Conservation (phyloP, 1,140 invertebrate genomes). For the Aleiodes sp. region DNA sequence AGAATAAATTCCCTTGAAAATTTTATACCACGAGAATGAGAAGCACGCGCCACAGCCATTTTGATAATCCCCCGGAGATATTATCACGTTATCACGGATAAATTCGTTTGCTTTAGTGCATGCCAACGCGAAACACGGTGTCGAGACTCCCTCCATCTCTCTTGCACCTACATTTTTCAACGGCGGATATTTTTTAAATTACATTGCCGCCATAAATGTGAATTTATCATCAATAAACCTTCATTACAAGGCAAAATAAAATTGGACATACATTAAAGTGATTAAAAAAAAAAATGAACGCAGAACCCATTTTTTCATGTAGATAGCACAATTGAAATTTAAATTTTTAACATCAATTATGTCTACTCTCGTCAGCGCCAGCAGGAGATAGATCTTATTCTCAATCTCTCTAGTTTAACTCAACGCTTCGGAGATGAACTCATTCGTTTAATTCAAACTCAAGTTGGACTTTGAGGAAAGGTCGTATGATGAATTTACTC, state of each 20-base stretch:
- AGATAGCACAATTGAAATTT: not conserved
- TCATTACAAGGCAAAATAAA: not conserved
- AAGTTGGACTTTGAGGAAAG: constrained; percentile 4
- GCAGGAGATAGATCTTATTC: too few relatives aligned
- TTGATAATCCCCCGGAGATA: constrained; percentile 33
- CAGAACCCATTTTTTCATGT: not conserved
- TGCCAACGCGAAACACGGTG: constrained; percentile 13
- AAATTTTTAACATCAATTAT: constrained; percentile 28
- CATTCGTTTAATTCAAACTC: constrained; percentile 16
- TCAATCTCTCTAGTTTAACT: constrained; percentile 6
- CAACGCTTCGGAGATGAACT: constrained; percentile 18
- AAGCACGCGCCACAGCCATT: constrained; percentile 25
- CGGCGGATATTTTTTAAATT: constrained; percentile 2
- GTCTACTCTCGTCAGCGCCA: not conserved
- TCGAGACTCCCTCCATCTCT: not conserved
- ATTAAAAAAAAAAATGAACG: not conserved
- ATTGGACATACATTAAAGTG: too few relatives aligned
- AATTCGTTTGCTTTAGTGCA: constrained; percentile 34
- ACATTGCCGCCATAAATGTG: not conserved
- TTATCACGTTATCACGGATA: constrained; percentile 34
- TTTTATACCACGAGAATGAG: not conserved
- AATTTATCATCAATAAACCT: not conserved
- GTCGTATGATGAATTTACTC: constrained; percentile 7
- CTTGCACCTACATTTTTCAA: not conserved
- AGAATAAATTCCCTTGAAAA: not conserved